phyloP scores from a whole-genome alignment of 2,888 invertebrate genomes.

The Nomada lathburiana region DNA sequence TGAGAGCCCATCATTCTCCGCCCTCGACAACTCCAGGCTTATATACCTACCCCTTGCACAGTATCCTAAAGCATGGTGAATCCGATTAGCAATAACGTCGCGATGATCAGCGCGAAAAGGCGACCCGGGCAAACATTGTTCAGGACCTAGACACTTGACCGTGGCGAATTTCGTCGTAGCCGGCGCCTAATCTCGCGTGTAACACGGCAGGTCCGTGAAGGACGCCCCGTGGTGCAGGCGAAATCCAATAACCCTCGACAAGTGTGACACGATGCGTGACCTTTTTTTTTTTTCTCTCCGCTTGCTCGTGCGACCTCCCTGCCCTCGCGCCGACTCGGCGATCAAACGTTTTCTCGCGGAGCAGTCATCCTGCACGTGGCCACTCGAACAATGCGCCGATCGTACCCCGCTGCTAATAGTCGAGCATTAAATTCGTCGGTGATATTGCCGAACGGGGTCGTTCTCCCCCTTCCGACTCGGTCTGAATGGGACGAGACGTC shows the following conservation, averaged over 20 bases:
- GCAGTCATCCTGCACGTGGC: conserved; percentile 79
- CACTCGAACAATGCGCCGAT: conserved; percentile 77
- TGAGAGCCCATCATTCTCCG: too few relatives aligned
- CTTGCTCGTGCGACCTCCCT: not conserved
- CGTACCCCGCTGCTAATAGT: conserved; percentile 81
- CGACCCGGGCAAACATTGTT: conserved; percentile 23
- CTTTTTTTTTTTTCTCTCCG: conserved; percentile 56
- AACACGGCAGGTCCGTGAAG: conserved; percentile 80
- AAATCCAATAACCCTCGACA: conserved; percentile 82
- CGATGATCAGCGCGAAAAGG: conserved; percentile 7
- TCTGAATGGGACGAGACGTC: conserved; percentile 62
- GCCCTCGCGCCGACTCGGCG: conserved; percentile 38
- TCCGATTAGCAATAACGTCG: conserved; percentile 14
- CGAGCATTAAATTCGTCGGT: conserved; percentile 83
- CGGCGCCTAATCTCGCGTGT: conserved; percentile 81
- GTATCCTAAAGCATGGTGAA: not conserved
- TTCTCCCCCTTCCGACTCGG: conserved; percentile 42
- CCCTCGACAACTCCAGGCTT: too few relatives aligned
- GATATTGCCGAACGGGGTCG: conserved; percentile 79
- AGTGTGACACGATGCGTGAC: conserved; percentile 77
- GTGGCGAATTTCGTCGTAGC: conserved; percentile 75
- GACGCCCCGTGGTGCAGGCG: conserved; percentile 69
- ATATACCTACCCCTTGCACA: not conserved
- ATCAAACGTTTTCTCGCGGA: conserved; percentile 65
- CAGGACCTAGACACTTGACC: conserved; percentile 77